Evolutionary conservation across 2,113 vertebrate species (phyloP).

Genomic region (Typhlomys cinereus): DNA sequence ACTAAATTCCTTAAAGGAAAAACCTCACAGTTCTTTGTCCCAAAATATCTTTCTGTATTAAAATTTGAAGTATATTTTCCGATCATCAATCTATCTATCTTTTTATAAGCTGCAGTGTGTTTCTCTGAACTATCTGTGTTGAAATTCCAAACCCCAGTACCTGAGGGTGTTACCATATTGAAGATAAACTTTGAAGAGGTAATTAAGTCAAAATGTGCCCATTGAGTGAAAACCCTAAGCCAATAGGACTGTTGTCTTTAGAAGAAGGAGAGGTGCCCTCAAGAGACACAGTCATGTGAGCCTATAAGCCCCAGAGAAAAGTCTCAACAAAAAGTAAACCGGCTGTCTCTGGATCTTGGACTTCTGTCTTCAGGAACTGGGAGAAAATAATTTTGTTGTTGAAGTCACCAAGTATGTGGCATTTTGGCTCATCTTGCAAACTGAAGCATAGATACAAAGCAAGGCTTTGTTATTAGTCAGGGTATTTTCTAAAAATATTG

Average conservation of each 20-base stretch:
- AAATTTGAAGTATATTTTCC: neutral
- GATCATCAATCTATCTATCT: neutral
- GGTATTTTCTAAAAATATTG: constrained; percentile 25
- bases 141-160: neutral
- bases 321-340: neutral
- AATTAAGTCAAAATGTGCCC: neutral
- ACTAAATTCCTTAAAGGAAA: neutral
- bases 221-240: neutral
- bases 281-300: neutral
- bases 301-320: neutral
- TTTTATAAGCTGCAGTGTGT: neutral
- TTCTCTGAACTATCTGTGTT: neutral
- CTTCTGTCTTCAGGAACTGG: neutral
- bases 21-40: neutral
- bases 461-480: neutral
- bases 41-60: neutral
- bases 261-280: neutral
- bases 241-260: neutral
- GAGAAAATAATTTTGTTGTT: neutral
- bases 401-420: neutral
- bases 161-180: neutral
- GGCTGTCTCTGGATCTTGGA: neutral
- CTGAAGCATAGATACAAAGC: neutral
- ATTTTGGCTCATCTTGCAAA: neutral
- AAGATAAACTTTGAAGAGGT: neutral